Evolutionary conservation across 2,113 vertebrate genomes (phyloP).

Genomic region (human): DNA sequence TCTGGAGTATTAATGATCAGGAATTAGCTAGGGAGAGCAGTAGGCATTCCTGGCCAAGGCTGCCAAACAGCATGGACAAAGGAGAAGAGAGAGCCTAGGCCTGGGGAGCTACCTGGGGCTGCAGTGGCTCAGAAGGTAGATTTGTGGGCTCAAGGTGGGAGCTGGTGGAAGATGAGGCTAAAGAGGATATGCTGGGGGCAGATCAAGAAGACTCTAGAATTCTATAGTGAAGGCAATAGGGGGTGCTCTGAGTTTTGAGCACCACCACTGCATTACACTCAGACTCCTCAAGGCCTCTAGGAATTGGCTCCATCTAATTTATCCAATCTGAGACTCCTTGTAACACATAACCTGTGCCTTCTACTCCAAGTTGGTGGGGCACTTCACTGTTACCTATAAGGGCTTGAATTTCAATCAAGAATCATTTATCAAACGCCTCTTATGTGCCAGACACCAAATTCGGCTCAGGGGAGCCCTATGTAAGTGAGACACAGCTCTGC

Average conservation of each 20-base stretch:
- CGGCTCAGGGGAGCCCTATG: background rate
- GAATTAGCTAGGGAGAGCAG: background rate
- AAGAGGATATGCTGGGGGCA: background rate
- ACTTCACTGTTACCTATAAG: background rate
- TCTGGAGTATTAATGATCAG: background rate
- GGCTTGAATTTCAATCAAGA: background rate
- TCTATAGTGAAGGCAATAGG: background rate
- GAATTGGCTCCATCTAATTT: background rate
- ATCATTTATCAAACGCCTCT: background rate
- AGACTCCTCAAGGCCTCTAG: background rate
- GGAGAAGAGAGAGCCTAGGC: background rate
- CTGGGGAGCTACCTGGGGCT: background rate
- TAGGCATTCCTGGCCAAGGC: background rate
- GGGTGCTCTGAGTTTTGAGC: background rate
- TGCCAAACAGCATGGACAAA: background rate
- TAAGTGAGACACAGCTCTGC: background rate
- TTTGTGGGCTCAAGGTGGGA: background rate
- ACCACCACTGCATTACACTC: too few species aligned
- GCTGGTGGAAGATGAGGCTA: background rate
- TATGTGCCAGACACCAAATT: background rate
- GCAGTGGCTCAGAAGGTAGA: background rate
- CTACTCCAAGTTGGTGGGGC: background rate
- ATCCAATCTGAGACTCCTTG: background rate
- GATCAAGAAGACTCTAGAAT: background rate
- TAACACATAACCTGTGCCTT: background rate